Evolutionary conservation across 2,888 invertebrate species (phyloP).

Genomic region (Incurvaria masculella): DNA sequence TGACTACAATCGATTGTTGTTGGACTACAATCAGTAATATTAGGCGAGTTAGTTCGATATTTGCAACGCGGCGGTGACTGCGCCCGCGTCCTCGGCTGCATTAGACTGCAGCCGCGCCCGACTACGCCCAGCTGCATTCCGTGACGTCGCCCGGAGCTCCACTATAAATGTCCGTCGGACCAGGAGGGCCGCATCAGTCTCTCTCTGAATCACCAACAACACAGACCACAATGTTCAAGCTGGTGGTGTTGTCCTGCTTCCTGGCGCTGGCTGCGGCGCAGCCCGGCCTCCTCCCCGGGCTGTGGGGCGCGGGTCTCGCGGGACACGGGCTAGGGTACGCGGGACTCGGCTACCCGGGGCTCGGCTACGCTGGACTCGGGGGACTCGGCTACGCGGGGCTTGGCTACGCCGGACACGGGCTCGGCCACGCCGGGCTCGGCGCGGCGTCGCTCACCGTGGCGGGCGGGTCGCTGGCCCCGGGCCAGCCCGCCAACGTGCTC

Average conservation of each 20-base stretch:
- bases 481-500: slow-evolving; percentile 44
- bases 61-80: not conserved
- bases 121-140: not conserved
- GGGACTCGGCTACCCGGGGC: slow-evolving; percentile 9
- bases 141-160: not conserved
- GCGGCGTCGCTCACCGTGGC: slow-evolving; percentile 21
- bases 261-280: slow-evolving; percentile 55
- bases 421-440: slow-evolving; percentile 19
- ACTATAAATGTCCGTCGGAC: not conserved
- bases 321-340: slow-evolving; percentile 18
- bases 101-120: not conserved
- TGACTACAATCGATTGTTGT: not conserved
- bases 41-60: not conserved
- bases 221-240: slow-evolving; percentile 55
- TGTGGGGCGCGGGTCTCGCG: slow-evolving; percentile 17
- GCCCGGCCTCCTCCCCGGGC: slow-evolving; percentile 25
- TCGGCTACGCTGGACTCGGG: slow-evolving; percentile 16
- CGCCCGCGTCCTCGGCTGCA: slow-evolving; percentile 6
- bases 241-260: slow-evolving; percentile 63
- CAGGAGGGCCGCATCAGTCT: slow-evolving; percentile 28
- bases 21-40: not conserved
- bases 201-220: slow-evolving; percentile 36
- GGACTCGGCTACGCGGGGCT: slow-evolving; percentile 19
- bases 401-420: slow-evolving; percentile 13
- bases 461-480: slow-evolving; percentile 31